Conservation (phyloP, 2,113 vertebrate species). For the Phrynosoma blainvillii region DNA sequence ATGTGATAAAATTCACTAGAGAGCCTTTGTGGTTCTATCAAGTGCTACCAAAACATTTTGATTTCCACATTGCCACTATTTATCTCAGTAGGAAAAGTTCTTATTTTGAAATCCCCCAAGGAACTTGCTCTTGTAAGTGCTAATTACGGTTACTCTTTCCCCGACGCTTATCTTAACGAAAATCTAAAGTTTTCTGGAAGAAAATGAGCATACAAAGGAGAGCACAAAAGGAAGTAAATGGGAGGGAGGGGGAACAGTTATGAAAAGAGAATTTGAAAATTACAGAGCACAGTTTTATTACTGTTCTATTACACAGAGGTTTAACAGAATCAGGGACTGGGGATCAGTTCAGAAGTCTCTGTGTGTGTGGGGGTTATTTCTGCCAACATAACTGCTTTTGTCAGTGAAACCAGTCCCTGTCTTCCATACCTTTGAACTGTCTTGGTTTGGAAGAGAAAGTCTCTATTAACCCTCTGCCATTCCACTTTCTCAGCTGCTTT, state of each 20-base stretch:
- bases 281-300: conserved; percentile 9
- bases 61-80: conserved; percentile 53
- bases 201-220: conserved; percentile 47
- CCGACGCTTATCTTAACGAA: conserved; percentile 58
- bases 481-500: no score
- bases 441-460: no score
- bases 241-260: conserved; percentile 22
- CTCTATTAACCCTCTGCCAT: no score
- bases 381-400: no score
- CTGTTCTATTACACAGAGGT: background rate
- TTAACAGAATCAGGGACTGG: background rate
- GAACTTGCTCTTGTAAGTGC: conserved; percentile 59
- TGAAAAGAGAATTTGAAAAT: conserved; percentile 40
- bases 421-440: no score
- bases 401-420: no score
- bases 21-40: conserved; percentile 54
- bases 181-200: conserved; percentile 46
- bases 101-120: conserved; percentile 57
- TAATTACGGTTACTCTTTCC: conserved; percentile 60
- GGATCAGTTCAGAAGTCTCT: background rate
- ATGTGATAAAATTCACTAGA: conserved; percentile 53
- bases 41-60: conserved; percentile 61
- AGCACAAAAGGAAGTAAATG: conserved; percentile 32
- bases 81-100: conserved; percentile 62
- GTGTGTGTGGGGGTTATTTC: no score